Evolutionary conservation across 2,888 invertebrate species (phyloP), one percentile per base, ranked within the genome.

Genomic region (Andrena flavipes): DNA sequence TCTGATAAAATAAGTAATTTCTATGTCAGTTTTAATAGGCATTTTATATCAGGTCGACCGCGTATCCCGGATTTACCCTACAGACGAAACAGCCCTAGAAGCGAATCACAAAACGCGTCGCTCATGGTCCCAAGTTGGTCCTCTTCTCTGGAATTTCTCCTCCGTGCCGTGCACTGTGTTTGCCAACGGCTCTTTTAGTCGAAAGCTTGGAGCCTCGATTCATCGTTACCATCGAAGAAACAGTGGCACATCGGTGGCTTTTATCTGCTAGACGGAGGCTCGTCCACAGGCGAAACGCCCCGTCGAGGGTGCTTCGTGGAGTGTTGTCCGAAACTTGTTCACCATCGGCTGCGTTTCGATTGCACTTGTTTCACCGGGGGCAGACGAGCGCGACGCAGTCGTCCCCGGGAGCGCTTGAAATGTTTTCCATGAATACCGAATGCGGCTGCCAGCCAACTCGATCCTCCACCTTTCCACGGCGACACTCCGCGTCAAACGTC

Each of bases 371-470:
- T 82, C 80, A 59, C 70, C 62, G 64, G 69, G 73, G 56, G 29
- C 30, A 13, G 70, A 62, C 51, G 30, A 35, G 75, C 56, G 65
- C 62, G 68, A 77, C 20, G 29, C 68, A 63, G 63, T 78, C 78
- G 54, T 35, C 68, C 73, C 67, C 51, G 56, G 48, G 42, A 42
- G 60, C 49, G 62, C 81, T 75, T 67, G 80, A 88, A 88, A 88
- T 86, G 84, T 87, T 89, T 90, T 88, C 89, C 85, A 90, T 90
- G 90, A 90, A 90, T 90, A 90, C 88, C 81, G 90, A 90, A 90
- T 90, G 89, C 73, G 73, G 70, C 87, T 72, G 20, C 23, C 23
- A 23, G 72, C 74, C 86, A 85, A 90, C 88, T 85, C 87, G 86
- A 88, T 88, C 80, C 79, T 67, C 42, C 56, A 33, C 70, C 49